A percentile compares a stretch with the other conserved stretches of the same genome.
These are phyloP conservation scores for Fissipunctia ypsillon DNA, from an alignment of 2,888 invertebrate genomes.

Conservation along the genomic window DNA sequence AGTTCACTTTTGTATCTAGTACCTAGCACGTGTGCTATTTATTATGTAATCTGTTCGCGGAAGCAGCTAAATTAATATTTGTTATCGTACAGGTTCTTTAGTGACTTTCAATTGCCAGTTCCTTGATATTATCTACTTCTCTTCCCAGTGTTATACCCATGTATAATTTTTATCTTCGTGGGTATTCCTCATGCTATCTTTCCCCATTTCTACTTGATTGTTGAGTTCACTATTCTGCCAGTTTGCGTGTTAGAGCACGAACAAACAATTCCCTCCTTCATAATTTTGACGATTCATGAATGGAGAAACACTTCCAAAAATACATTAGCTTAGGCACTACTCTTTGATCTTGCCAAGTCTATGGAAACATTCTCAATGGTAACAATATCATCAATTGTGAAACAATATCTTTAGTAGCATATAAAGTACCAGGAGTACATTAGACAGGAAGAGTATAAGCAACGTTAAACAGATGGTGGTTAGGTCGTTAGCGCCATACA, in stretches of 20 bases:
- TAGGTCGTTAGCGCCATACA: slow-evolving; percentile 43
- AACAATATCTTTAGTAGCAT: slow-evolving; percentile 19
- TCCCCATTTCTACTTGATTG: not conserved
- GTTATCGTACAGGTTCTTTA: not conserved
- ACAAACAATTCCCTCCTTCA: not conserved
- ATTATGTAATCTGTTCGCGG: too few species aligned
- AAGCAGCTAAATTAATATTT: not conserved
- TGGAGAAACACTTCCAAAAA: slow-evolving; percentile 9
- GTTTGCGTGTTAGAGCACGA: not conserved
- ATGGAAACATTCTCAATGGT: not conserved
- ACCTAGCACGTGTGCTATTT: too few species aligned
- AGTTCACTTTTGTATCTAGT: not conserved
- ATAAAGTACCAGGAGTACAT: slow-evolving; percentile 40
- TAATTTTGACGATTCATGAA: slow-evolving; percentile 7
- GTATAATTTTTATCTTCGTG: not conserved
- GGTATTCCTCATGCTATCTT: not conserved
- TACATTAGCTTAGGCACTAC: slow-evolving; percentile 12
- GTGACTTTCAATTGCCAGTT: not conserved
- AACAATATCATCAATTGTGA: slow-evolving; percentile 6
- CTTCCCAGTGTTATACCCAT: not conserved
- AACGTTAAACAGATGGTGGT: slow-evolving; percentile 48
- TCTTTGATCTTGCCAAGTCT: slow-evolving; percentile 20
- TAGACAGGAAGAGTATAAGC: slow-evolving; percentile 23
- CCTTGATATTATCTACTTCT: not conserved
- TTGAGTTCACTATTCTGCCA: not conserved